Conservation (phyloP, 2,113 vertebrate species). For the Sardina pilchardus region DNA sequence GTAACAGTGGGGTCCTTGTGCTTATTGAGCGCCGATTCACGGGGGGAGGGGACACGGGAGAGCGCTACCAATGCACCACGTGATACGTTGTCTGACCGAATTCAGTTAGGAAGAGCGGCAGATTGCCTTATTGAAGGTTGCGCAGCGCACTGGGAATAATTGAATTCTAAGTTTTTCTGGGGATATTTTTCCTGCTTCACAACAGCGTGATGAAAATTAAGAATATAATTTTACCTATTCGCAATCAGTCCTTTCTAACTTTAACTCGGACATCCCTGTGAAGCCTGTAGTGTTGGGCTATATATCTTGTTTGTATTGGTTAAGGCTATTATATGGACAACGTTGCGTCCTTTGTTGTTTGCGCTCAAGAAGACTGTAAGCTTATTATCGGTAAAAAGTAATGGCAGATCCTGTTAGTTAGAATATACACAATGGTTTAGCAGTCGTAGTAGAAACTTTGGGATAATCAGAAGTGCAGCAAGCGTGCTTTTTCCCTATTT, state of each 20-base stretch:
- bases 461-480: constrained; percentile 1
- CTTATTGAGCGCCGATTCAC: not conserved
- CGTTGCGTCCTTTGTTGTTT: not conserved
- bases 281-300: not conserved
- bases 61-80: not conserved
- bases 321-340: not conserved
- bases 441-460: not conserved
- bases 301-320: not conserved
- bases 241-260: not conserved
- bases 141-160: not conserved
- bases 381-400: not conserved
- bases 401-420: not conserved
- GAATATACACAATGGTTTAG: not conserved
- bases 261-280: not conserved
- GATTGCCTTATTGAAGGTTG: not conserved
- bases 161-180: not conserved
- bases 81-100: not conserved
- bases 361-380: not conserved
- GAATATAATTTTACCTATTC: not conserved
- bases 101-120: constrained; percentile 15
- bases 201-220: not conserved
- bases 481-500: not conserved
- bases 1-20: constrained; percentile 16
- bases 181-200: not conserved
- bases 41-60: constrained; percentile 11